Evolutionary conservation across 2,888 invertebrate species (phyloP).

Genomic region (Sminthurides aquaticus): DNA sequence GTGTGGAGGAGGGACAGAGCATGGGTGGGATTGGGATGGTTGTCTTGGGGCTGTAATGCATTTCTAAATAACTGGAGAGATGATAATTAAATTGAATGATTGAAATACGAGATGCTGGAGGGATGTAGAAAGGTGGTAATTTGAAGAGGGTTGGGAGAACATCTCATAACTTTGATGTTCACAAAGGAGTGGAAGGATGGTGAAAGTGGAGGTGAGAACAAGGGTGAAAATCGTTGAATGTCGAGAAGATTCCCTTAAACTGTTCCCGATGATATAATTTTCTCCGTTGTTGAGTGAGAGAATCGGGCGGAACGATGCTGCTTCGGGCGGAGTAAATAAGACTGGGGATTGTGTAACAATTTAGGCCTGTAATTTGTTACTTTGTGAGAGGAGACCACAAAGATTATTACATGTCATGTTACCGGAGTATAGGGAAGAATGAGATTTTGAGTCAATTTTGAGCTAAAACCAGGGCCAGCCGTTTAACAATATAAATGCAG

Average conservation of each 20-base stretch:
- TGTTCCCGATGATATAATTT: no score
- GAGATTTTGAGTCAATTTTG: not conserved
- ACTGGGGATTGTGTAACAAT: not conserved
- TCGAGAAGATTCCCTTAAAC: no score
- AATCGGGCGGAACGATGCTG: no score
- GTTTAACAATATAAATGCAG: no score
- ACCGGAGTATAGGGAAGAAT: not conserved
- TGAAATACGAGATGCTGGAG: not conserved
- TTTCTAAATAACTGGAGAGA: not conserved
- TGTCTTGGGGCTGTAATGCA: no score
- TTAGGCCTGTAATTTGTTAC: not conserved
- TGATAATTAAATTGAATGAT: not conserved
- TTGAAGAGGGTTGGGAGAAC: not conserved
- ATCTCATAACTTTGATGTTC: not conserved
- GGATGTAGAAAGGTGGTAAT: not conserved
- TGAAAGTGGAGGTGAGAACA: no score
- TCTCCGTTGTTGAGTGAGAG: no score
- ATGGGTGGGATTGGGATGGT: no score
- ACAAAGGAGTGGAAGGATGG: not conserved
- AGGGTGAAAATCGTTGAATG: not conserved
- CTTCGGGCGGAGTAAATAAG: not conserved
- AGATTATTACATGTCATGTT: constrained; percentile 2
- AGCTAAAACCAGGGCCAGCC: no score
- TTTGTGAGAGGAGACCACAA: not conserved
- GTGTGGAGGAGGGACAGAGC: no score